Evolutionary conservation across 2,113 vertebrate species (phyloP), one percentile per base, ranked within the genome.

Genomic region (Pseudonaja textilis): DNA sequence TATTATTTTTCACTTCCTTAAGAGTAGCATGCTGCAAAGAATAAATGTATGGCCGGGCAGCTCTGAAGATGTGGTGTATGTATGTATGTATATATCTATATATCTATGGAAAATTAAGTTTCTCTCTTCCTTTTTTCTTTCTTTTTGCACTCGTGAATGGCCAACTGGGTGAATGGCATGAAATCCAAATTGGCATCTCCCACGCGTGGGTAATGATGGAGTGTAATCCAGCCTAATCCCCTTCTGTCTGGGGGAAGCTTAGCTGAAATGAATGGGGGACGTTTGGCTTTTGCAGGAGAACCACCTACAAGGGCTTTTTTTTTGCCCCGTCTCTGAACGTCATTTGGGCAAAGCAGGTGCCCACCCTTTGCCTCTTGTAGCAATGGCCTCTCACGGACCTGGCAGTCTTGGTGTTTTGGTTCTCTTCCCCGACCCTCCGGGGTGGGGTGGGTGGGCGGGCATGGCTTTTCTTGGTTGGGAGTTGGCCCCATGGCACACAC

Each of bases 1-100:
- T 47, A 47, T 50, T 96, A 96, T 96, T 95, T 29, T 34, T 88
- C 52, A 47, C 74, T 74, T 91, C 81, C 88, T 94, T 34, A 69
- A 52, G 91, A 93, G 23, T 93, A 93, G 97, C 97, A 97, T 98
- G 97, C 95, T 95, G 93, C 95, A 96, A 96, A 91, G 94, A 93
- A 50, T 85, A 96, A 94, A 94, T 45, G 69, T 90, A 90, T 96
- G 94, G 93, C 45, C 91, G 93, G 94, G 85, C 91, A 26, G 0
- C 95, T 93, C 96, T 91, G 92, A 93, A 96, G 45, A 85, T 2
- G 89, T 89, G 18, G n/a, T 23, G 55, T 42, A 42, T 89, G 92
- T n/a, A 57, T 94, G 90, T 89, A 92, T 88, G n/a, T n/a, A 90
- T 50, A 90, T 90, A 47, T 47, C 1, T 47, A 47, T 47, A 8